These are phyloP conservation scores for Eumaeus atala DNA, from an alignment of 1,140 invertebrate genomes.

Conservation along the genomic window DNA sequence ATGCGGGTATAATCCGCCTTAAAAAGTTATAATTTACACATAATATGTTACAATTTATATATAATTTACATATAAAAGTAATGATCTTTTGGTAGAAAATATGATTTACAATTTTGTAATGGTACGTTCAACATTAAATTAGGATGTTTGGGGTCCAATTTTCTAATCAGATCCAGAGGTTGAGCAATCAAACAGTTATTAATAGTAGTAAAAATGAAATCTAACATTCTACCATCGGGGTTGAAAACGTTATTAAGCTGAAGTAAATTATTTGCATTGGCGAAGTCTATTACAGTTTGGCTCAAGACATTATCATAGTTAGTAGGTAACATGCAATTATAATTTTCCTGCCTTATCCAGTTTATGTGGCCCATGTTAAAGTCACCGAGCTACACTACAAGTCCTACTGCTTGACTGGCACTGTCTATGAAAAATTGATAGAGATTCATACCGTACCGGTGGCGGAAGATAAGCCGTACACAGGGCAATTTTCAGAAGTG, in stretches of 20 bases:
- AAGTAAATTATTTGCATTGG: background rate
- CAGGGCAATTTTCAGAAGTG: conserved; percentile 1
- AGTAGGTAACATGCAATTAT: background rate
- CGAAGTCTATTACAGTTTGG: background rate
- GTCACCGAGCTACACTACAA: background rate
- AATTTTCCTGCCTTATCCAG: background rate
- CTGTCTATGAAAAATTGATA: background rate
- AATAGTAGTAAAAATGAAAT: background rate
- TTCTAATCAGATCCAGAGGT: background rate
- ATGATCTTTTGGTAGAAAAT: background rate
- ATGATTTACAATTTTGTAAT: background rate
- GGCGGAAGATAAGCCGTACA: conserved; percentile 1
- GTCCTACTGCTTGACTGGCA: background rate
- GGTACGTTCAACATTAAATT: background rate
- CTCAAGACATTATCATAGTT: background rate
- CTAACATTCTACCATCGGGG: background rate
- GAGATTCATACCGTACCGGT: background rate
- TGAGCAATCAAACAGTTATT: background rate
- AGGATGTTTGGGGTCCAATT: conserved; percentile 1
- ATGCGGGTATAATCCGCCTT: conserved; percentile 1
- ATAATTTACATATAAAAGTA: no score
- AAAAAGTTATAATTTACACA: background rate
- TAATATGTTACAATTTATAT: no score
- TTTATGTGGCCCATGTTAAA: conserved; percentile 6
- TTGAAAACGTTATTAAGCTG: background rate